phyloP scores from a whole-genome alignment of 2,113 vertebrate genomes.

The Podilymbus podiceps region DNA sequence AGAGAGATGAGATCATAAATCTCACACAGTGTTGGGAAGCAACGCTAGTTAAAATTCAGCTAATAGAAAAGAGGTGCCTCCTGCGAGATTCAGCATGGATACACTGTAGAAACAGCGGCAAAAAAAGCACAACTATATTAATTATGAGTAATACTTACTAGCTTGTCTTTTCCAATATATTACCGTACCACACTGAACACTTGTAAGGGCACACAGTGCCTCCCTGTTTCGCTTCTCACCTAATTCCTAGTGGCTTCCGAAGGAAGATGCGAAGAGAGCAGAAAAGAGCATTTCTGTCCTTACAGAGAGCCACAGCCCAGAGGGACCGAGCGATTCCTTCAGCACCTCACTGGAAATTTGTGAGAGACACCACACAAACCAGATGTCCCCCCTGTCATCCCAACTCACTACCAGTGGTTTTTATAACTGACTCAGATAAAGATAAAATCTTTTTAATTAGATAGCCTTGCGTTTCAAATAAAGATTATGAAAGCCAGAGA shows the following conservation, averaged over 20 bases:
- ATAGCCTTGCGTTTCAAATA: not conserved
- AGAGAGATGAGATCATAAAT: not conserved
- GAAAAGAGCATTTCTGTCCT: accelerated
- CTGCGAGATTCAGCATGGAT: not conserved
- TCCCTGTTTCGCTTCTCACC: not conserved
- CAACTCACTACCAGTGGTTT: not conserved
- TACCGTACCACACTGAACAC: not conserved
- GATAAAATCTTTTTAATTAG: not conserved
- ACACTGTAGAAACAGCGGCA: not conserved
- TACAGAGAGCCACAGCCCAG: not conserved
- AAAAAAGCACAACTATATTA: not conserved
- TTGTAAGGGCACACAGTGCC: not conserved
- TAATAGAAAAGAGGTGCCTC: not conserved
- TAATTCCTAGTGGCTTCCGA: not conserved
- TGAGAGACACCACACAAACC: not conserved
- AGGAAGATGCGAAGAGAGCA: not conserved
- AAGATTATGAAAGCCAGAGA: not conserved
- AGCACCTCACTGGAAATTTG: not conserved
- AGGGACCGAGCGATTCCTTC: not conserved
- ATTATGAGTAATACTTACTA: not conserved
- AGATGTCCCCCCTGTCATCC: not conserved
- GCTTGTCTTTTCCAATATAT: not conserved
- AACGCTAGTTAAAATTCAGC: not conserved
- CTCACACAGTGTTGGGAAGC: not conserved
- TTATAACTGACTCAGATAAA: not conserved